Conservation (phyloP, 2,113 vertebrate species). For the Gallinago jamesoni region DNA sequence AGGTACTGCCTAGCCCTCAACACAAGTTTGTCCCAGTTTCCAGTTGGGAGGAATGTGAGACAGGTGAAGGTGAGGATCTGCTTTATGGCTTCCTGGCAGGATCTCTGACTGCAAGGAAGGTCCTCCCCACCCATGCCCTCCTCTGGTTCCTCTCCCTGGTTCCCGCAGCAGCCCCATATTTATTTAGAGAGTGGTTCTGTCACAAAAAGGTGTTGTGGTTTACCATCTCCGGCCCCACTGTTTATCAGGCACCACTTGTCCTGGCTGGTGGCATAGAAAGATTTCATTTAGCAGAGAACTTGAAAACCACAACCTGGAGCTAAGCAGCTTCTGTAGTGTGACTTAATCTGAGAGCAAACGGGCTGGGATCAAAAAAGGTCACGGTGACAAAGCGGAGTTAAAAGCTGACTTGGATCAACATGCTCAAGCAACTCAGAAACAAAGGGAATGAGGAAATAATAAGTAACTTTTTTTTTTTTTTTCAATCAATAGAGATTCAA, state of each 20-base stretch:
- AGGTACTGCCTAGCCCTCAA: neutral
- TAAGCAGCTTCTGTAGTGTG: slow-evolving; percentile 10
- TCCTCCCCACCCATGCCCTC: neutral
- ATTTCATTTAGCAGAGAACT: neutral
- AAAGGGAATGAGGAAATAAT: slow-evolving; percentile 45
- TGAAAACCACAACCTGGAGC: slow-evolving; percentile 45
- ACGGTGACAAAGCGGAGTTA: neutral
- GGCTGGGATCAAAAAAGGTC: slow-evolving; percentile 53
- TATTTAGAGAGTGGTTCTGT: neutral
- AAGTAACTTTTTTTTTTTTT: neutral
- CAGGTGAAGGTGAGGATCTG: neutral
- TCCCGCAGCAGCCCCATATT: neutral
- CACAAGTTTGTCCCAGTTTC: neutral
- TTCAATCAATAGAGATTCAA: neutral
- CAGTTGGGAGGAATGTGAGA: neutral
- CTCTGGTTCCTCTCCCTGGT: neutral
- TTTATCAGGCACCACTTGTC: neutral
- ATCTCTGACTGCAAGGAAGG: neutral
- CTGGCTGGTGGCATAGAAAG: neutral
- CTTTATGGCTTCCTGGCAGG: neutral
- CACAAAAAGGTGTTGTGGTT: neutral
- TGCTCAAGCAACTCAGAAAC: slow-evolving; percentile 33
- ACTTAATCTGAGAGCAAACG: slow-evolving; percentile 21
- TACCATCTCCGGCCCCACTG: neutral
- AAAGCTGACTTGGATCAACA: slow-evolving; percentile 48